phyloP scores from a whole-genome alignment of 2,888 invertebrate genomes.

The Scaptomyza flava region DNA sequence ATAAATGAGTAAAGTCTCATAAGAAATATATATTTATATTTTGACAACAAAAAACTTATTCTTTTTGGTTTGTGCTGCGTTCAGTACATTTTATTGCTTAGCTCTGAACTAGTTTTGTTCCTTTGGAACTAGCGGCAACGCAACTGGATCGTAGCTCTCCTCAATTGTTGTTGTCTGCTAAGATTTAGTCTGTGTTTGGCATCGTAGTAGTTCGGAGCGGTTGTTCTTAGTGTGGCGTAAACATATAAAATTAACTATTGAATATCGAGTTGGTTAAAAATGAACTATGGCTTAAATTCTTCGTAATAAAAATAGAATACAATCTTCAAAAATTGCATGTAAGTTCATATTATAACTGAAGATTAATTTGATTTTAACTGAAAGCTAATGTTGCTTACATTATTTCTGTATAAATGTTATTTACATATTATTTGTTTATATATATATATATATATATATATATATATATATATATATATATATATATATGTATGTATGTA shows the following conservation, averaged over 20 bases:
- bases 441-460: slow-evolving; percentile 11
- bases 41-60: neutral
- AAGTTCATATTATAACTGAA: neutral
- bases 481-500: too few species aligned
- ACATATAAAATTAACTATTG: slow-evolving; percentile 51
- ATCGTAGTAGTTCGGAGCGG: slow-evolving; percentile 50
- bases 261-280: slow-evolving; percentile 12
- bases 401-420: neutral
- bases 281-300: slow-evolving; percentile 1
- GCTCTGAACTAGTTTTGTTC: slow-evolving; percentile 14
- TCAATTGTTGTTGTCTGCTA: slow-evolving; percentile 46
- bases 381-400: slow-evolving; percentile 2
- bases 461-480: slow-evolving; percentile 3
- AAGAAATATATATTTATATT: too few species aligned
- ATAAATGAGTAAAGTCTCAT: too few species aligned
- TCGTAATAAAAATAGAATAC: neutral
- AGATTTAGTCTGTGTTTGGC: slow-evolving; percentile 55
- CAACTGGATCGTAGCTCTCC: slow-evolving; percentile 17
- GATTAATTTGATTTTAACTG: neutral
- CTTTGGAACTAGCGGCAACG: slow-evolving; percentile 13
- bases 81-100: slow-evolving; percentile 4
- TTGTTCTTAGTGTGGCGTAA: slow-evolving; percentile 46
- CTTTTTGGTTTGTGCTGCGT: neutral
- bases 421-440: neutral
- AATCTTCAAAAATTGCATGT: slow-evolving; percentile 2